phyloP scores from a whole-genome alignment of 92 coral and sea anemone species.

The Umimayanthus chanpuru region DNA sequence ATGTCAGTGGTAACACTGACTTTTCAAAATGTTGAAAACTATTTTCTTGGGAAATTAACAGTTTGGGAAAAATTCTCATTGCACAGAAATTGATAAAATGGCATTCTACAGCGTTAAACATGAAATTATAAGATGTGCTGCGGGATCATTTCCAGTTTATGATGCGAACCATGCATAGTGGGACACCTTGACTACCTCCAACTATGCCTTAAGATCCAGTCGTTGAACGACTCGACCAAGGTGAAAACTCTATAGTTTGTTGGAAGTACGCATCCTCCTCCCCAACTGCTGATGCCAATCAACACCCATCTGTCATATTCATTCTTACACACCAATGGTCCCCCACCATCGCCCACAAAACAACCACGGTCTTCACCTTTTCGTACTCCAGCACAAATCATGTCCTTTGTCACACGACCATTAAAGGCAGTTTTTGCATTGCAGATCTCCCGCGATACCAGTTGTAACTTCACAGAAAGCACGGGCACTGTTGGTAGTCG shows the following conservation, averaged over 20 bases:
- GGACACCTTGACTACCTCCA: not conserved
- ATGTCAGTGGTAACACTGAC: too few relatives aligned
- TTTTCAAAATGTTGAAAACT: too few relatives aligned
- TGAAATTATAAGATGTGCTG: too few relatives aligned
- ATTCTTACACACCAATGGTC: slow-evolving; percentile 81
- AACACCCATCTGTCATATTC: slow-evolving; percentile 66
- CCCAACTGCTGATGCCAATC: slow-evolving; percentile 83
- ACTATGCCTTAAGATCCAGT: slow-evolving; percentile 69
- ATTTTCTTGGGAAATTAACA: too few relatives aligned
- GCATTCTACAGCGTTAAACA: too few relatives aligned
- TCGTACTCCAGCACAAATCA: slow-evolving; percentile 81
- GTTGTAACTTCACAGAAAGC: slow-evolving; percentile 58
- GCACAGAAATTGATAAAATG: too few relatives aligned
- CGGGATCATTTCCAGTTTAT: too few relatives aligned
- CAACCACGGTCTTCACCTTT: slow-evolving; percentile 70
- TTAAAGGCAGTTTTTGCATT: slow-evolving; percentile 52
- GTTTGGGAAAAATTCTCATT: too few relatives aligned
- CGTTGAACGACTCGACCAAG: slow-evolving; percentile 59
- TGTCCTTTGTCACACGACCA: slow-evolving; percentile 67
- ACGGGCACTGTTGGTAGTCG: slow-evolving; percentile 57
- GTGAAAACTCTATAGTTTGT: slow-evolving; percentile 82
- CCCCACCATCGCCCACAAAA: slow-evolving; percentile 82
- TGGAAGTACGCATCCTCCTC: slow-evolving; percentile 79
- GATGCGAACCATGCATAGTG: too few relatives aligned
- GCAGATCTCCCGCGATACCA: slow-evolving; percentile 72